Base-by-base conservation (phyloP, 2,888 invertebrate genomes). In the Ormyrus thymus region DNA sequence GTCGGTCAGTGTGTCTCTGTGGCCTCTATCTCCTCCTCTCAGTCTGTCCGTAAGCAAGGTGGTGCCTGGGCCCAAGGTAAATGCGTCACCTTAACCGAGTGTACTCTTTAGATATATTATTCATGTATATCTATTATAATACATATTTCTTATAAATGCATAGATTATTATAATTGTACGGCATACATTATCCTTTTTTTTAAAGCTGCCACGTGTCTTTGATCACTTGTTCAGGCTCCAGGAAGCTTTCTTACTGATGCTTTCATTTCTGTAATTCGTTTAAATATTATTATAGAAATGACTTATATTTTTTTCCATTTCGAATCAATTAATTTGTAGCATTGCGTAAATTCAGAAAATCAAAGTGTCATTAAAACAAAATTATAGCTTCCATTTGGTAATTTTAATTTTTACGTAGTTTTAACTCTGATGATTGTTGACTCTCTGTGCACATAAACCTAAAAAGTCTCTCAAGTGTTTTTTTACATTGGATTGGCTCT, bases 21-120 rank as follows among this genome's bases (percentile, higher is more conserved):
- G 80, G 80, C 80, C 78, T 78, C 74, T 75, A 83, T 83, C 82
- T 80, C 78, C 82, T 80, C 78, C 80, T 83, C 82, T 84, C 84
- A 82, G 88, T 89, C 88, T 89, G 86, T 87, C 86, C 85, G 89
- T 89, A 87, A 89, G 86, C 87, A 89, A 89, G 90, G 89, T 89
- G 89, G 89, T 89, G 89, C 89, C 89, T 89, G 90, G 90, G 90
- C 90, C 89, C 87, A 90, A 90, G 90, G 90, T 90, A 90, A 90
- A 89, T 90, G 90, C 89, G 89, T 90, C 90, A 89, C 90, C 90
- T 90, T 90, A 90, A 89, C 86, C 89, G 90, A 90, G 90, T 90
- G 90, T 90, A 89, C 86, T 89, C 86, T 89, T 87, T 89, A 88
- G 88, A 88, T 87, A 87, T 88, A 87, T 86, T 84, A 78, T 77